These are phyloP conservation scores for Philypnodon macrostomus DNA, from an alignment of 2,797 vertebrate genomes.

Conservation along the genomic window DNA sequence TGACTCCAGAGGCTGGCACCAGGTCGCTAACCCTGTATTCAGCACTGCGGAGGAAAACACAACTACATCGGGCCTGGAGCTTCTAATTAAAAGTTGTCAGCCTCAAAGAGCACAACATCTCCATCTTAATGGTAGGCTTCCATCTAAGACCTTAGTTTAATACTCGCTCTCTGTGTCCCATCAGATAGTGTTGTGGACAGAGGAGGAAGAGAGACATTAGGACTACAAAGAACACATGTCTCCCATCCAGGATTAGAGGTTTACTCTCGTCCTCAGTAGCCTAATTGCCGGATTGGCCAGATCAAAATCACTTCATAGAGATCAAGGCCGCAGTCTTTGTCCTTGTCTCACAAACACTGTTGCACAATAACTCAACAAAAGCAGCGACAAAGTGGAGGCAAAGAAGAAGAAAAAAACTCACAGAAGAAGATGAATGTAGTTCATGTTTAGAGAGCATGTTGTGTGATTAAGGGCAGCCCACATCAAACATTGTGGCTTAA, in stretches of 20 bases:
- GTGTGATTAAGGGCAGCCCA: conserved; percentile 79
- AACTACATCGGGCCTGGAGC: conserved; percentile 56
- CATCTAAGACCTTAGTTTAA: conserved; percentile 71
- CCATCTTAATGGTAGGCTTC: conserved; percentile 76
- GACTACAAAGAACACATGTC: conserved; percentile 73
- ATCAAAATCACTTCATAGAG: conserved; percentile 74
- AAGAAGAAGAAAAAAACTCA: conserved; percentile 43
- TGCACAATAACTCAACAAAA: conserved; percentile 73
- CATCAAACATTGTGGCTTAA: conserved; percentile 76
- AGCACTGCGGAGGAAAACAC: conserved; percentile 63
- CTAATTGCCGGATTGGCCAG: conserved; percentile 71
- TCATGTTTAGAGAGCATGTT: conserved; percentile 80
- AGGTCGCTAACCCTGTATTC: conserved; percentile 69
- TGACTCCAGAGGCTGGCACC: conserved; percentile 69
- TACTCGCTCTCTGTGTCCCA: conserved; percentile 67
- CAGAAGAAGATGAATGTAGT: conserved; percentile 69
- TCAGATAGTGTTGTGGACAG: conserved; percentile 71
- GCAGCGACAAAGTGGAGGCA: conserved; percentile 37
- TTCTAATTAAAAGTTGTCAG: conserved; percentile 75
- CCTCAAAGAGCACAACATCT: conserved; percentile 75
- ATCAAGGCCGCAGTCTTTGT: conserved; percentile 68
- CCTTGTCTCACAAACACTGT: conserved; percentile 57
- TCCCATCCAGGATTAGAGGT: conserved; percentile 74
- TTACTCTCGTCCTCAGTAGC: conserved; percentile 72
- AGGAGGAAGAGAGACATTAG: conserved; percentile 75